phyloP scores from a whole-genome alignment of 2,113 vertebrate species.

The Acrocephalus kingi region DNA sequence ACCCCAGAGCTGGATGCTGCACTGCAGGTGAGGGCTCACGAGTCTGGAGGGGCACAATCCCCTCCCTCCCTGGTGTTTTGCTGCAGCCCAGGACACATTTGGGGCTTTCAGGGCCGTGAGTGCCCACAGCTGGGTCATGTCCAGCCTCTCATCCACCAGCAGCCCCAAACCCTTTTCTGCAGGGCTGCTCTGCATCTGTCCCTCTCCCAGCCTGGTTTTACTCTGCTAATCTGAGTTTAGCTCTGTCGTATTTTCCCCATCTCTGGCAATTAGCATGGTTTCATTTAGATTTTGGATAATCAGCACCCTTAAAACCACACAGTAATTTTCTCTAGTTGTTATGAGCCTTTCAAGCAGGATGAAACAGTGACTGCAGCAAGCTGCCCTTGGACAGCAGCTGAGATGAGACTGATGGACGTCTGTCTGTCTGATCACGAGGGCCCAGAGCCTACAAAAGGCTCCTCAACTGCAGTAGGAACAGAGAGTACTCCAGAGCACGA shows the following conservation, averaged over 20 bases:
- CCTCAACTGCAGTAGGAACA: neutral
- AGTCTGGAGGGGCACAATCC: neutral
- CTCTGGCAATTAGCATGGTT: neutral
- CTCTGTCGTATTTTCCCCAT: neutral
- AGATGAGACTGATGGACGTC: fast-evolving
- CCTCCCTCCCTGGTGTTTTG: neutral
- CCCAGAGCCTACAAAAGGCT: neutral
- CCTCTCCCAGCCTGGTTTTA: neutral
- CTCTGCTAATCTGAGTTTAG: neutral
- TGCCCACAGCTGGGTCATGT: neutral
- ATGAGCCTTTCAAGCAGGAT: fast-evolving
- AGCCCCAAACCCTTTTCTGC: neutral
- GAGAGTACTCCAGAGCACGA: neutral
- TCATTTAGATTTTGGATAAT: neutral
- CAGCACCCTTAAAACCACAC: neutral
- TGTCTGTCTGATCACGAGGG: neutral
- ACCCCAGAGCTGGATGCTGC: neutral
- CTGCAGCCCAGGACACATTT: neutral
- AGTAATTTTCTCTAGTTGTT: neutral
- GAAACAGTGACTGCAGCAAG: neutral
- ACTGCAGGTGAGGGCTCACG: neutral
- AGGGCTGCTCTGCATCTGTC: neutral
- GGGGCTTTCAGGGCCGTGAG: neutral
- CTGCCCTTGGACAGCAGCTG: neutral
- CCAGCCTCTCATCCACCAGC: neutral